Conservation (phyloP, 2,888 invertebrate species). For the Dasysyrphus albostriatus region DNA sequence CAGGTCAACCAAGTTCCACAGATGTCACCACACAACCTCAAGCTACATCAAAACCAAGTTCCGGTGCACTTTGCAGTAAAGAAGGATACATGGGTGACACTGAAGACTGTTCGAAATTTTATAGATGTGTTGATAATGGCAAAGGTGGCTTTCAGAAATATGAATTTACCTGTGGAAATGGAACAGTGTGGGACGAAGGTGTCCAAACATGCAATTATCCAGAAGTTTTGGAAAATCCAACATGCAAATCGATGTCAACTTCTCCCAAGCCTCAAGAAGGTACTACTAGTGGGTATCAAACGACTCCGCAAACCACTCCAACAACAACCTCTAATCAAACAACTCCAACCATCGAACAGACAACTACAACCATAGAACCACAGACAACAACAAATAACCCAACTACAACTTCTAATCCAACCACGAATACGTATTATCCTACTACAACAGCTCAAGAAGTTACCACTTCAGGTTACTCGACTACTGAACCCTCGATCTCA, state of each 20-base stretch:
- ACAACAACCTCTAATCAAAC: conserved; percentile 19
- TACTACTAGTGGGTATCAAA: conserved; percentile 47
- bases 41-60: conserved; percentile 59
- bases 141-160: conserved; percentile 86
- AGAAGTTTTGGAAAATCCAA: conserved; percentile 70
- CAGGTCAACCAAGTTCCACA: conserved; percentile 42
- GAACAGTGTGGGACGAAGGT: conserved; percentile 87
- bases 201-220: conserved; percentile 82
- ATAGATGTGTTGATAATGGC: conserved; percentile 88
- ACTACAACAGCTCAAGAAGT: conserved; percentile 56
- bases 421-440: conserved; percentile 51
- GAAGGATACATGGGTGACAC: conserved; percentile 84
- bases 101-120: conserved; percentile 87
- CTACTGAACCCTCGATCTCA: conserved; percentile 76
- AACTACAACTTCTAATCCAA: conserved; percentile 45
- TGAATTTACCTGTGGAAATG: conserved; percentile 87
- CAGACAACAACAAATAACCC: conserved; percentile 54
- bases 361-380: conserved; percentile 42
- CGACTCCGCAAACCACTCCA: conserved; percentile 36
- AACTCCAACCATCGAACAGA: conserved; percentile 22
- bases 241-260: conserved; percentile 67
- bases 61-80: conserved; percentile 80
- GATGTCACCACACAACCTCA: conserved; percentile 68
- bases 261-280: conserved; percentile 32
- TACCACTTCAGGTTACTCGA: conserved; percentile 56